A percentile compares a stretch with the other conserved stretches of the same genome.
Conservation (phyloP, 2,113 vertebrate species). For the Callaeas wilsoni region DNA sequence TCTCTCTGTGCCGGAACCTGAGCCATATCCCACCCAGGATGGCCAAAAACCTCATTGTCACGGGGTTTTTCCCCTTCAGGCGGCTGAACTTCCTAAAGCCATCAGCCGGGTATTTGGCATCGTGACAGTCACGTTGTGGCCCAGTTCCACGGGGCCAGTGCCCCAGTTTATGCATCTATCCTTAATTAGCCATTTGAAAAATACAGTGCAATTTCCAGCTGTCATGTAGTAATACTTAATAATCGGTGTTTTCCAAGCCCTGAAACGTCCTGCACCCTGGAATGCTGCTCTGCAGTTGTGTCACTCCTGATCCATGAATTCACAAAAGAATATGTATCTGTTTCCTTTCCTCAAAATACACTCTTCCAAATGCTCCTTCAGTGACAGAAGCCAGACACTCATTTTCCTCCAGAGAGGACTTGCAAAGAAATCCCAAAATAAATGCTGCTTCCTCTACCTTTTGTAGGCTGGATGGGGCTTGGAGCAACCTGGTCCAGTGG, state of each 20-base stretch:
- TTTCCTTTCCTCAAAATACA: not conserved
- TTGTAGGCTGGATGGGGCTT: not conserved
- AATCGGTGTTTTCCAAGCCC: constrained; percentile 54
- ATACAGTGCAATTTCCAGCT: constrained; percentile 41
- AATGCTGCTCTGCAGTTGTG: constrained; percentile 48
- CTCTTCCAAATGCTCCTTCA: not conserved
- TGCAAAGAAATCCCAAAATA: fast-evolving
- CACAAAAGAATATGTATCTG: not conserved
- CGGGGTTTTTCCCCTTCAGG: not conserved
- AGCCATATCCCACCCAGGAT: fast-evolving
- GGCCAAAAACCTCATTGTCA: not conserved
- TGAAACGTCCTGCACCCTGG: constrained; percentile 54
- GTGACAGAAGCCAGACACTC: not conserved
- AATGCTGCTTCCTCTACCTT: not conserved
- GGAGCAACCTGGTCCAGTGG: not conserved
- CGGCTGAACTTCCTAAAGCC: not conserved
- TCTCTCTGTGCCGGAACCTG: not conserved
- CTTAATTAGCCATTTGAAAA: constrained; percentile 54
- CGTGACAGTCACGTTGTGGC: not conserved
- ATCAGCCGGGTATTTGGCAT: not conserved
- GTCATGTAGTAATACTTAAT: constrained; percentile 54
- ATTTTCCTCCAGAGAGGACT: not conserved
- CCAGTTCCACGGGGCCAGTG: constrained; percentile 6
- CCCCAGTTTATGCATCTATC: constrained; percentile 51
- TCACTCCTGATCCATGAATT: constrained; percentile 7